Percentiles rank a stretch among this genome's conserved stretches.
Evolutionary conservation across 92 coral and sea anemone species (phyloP).

Genomic region (Diadumene lineata): DNA sequence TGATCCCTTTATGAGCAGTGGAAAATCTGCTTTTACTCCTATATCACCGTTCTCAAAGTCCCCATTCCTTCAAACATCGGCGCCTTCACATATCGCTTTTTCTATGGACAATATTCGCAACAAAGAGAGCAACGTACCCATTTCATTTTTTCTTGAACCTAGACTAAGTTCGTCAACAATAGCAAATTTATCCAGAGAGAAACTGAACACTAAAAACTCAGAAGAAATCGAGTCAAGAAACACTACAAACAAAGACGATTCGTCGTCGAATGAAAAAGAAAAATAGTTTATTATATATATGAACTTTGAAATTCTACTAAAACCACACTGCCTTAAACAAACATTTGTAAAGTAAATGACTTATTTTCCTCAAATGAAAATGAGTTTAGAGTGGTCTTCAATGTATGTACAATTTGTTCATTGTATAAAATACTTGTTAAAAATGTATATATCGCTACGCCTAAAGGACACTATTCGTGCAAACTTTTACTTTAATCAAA

Average conservation of each 20-base stretch:
- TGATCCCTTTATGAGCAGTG: slow-evolving; percentile 69
- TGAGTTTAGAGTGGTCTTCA: not conserved
- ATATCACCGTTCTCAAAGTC: slow-evolving; percentile 68
- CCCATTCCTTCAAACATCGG: slow-evolving; percentile 50
- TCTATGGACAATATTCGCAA: slow-evolving; percentile 62
- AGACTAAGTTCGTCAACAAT: slow-evolving; percentile 37
- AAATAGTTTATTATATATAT: slow-evolving; percentile 1
- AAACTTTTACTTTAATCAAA: slow-evolving; percentile 12
- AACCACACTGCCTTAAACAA: slow-evolving; percentile 12
- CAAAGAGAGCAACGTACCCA: slow-evolving; percentile 61
- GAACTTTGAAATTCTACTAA: not conserved
- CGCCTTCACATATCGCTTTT: slow-evolving; percentile 60
- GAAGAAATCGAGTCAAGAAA: slow-evolving; percentile 5
- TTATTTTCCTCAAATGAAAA: slow-evolving; percentile 1
- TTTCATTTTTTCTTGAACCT: slow-evolving; percentile 65
- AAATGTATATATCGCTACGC: too few species aligned
- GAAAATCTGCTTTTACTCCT: slow-evolving; percentile 82
- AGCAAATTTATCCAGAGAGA: slow-evolving; percentile 3
- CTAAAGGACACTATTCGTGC: not conserved
- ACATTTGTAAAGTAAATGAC: not conserved
- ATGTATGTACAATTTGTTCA: slow-evolving; percentile 18
- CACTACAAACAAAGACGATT: slow-evolving; percentile 2
- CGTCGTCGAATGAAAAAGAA: slow-evolving; percentile 13
- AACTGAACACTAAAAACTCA: slow-evolving; percentile 21
- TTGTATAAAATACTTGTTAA: not conserved